Evolutionary conservation across 1,140 invertebrate species (phyloP), one percentile per base, ranked within the genome.

Genomic region (Panagrolaimus sp.): DNA sequence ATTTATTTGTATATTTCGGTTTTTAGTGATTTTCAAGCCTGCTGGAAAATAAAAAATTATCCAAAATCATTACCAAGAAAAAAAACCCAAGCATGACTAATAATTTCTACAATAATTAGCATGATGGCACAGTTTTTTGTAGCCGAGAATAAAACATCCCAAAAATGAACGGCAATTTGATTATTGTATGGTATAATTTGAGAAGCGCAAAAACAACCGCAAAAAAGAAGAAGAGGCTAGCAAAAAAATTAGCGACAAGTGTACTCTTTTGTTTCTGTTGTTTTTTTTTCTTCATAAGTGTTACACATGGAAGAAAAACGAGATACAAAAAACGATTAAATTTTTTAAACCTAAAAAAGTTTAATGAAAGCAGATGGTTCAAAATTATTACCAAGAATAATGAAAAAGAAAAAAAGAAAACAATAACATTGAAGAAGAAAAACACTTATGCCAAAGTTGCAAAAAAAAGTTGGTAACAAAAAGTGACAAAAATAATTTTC

Each of bases 201-300:
- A 8, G 48, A 25, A 16, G 25, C n/a, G n/a, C n/a, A n/a, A n/a
- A n/a, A 20, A 16, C 14, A 57, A 57, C 13, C 14, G 20, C 51
- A 57, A 57, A 57, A 57, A 23, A 3, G 47, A 9, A n/a, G 47
- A 48, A 9, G 9, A 4, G 47, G n/a, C n/a, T n/a, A 48, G 14
- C 11, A 53, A 57, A n/a, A 57, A 57, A 20, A 57, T 57, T 27
- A 25, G 51, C 51, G 20, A 57, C 9, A 27, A 57, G 31, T 38
- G 31, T 38, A 38, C 31, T 38, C 31, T 38, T 38, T 38, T 38
- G 31, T 38, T 38, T 38, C 31, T n/a, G n/a, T n/a, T n/a, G 31
- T 4, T 38, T 38, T 38, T 38, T 2, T 38, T 38, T 38, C 7
- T 38, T 38, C 31, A 16, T 20, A 25, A 11, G 51, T 57, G 51